A percentile compares a stretch with the other conserved stretches of the same genome.
phyloP scores from a whole-genome alignment of 2,113 vertebrate species.

The Aphyosemion australe region DNA sequence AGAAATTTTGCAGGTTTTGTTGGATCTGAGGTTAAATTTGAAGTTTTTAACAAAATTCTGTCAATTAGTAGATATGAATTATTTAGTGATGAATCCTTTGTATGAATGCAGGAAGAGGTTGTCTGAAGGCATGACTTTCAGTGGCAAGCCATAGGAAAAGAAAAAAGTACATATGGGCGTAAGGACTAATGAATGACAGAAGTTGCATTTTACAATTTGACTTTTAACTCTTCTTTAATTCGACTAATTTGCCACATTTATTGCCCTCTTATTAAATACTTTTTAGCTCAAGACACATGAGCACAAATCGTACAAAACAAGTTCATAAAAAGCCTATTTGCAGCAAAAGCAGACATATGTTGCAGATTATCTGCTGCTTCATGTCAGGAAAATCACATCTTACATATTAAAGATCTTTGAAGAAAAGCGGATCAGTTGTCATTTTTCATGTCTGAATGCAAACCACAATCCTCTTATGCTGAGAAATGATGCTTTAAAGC shows the following conservation, averaged over 20 bases:
- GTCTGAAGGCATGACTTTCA: no score
- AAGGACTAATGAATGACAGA: no score
- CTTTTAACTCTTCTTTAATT: slow-evolving; percentile 36
- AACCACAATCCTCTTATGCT: no score
- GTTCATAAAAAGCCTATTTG: neutral
- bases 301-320: neutral
- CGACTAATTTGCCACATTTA: slow-evolving; percentile 18
- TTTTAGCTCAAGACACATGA: neutral
- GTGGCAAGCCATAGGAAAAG: no score
- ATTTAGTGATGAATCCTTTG: no score
- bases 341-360: neutral
- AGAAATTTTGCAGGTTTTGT: neutral
- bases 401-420: neutral
- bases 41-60: no score
- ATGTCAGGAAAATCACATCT: neutral
- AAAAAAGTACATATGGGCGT: no score
- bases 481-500: no score
- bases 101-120: no score
- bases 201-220: slow-evolving; percentile 24
- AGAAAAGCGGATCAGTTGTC: neutral
- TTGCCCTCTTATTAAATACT: neutral
- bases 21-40: neutral
- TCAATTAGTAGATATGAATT: no score
- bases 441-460: no score
- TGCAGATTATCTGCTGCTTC: neutral